A percentile compares a stretch with the other conserved stretches of the same genome.
Conservation (phyloP, 2,888 invertebrate species). For the Drosophila parthenogenetica region DNA sequence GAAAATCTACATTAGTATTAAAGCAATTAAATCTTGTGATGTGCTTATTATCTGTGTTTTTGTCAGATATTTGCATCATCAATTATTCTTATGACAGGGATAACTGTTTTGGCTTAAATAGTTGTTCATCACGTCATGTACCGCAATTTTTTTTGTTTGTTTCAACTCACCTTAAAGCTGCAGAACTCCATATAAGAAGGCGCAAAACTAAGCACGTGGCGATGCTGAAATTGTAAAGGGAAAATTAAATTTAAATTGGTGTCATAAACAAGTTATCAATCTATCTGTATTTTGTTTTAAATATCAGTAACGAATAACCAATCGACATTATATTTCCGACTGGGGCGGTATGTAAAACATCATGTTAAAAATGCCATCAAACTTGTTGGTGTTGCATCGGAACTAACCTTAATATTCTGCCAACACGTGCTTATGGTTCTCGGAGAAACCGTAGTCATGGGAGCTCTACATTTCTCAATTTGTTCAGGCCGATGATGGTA, state of each 20-base stretch:
- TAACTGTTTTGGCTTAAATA: constrained; percentile 37
- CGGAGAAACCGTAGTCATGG: neutral
- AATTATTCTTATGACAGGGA: constrained; percentile 56
- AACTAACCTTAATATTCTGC: constrained; percentile 44
- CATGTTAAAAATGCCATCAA: constrained; percentile 30
- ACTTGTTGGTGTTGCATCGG: neutral
- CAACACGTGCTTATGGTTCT: constrained; percentile 38
- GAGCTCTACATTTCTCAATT: neutral
- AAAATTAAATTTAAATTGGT: neutral
- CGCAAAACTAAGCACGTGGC: constrained; percentile 16
- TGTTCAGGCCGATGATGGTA: constrained; percentile 2
- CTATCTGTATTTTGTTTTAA: neutral
- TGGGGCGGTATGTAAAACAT: constrained; percentile 68
- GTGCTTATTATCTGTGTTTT: neutral
- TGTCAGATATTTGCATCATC: constrained; percentile 40
- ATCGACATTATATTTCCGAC: constrained; percentile 67
- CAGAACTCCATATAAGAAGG: neutral
- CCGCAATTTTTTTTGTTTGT: neutral
- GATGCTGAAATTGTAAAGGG: constrained; percentile 24
- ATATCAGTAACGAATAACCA: constrained; percentile 58
- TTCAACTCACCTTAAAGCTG: constrained; percentile 22
- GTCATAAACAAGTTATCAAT: neutral
- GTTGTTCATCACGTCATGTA: constrained; percentile 50
- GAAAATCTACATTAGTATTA: neutral
- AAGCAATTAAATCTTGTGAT: neutral